Evolutionary conservation across 2,113 vertebrate genomes (phyloP), one percentile per base, ranked within the genome.

Genomic region (Aegotheles bennettii): DNA sequence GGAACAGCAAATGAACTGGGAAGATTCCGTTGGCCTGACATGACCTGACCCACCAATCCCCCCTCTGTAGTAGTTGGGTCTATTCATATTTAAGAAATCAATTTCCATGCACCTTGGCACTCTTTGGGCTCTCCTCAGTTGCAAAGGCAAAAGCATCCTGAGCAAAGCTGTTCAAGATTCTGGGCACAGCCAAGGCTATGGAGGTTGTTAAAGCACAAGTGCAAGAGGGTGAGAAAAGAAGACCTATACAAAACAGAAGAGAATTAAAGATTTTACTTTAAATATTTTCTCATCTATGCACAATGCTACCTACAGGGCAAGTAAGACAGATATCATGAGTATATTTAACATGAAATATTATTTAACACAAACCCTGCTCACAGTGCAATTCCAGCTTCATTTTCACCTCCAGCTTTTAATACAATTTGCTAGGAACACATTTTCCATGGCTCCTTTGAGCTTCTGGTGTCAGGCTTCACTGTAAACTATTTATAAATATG

Each of bases 121-220:
- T 35, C 75, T 93, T 91, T 77, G 54, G 53, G 59, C 50, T 25
- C 25, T 88, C 59, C 56, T 83, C 24, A 11, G 51, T 40, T 77
- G 61, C 33, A 86, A 87, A 92, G 67, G 43, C 6, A 7, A 82
- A 88, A 74, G 60, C 63, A 81, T 64, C 68, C 36, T 48, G 47
- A 78, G 68, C 2, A 1, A 89, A 92, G 47, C 50, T 87, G 61
- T 51, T 95, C 84, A 88, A 78, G 60, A 95, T 95, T 95, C 90
- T 70, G 79, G 45, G 71, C 87, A 93, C 67, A 85, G 82, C 14
- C 63, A 64, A 71, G 53, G 47, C 53, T 64, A 76, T 4, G 7
- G 48, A 84, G 69, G 29, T 53, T 87, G 71, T 64, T 77, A 80
- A 91, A 86, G 47, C 54, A 63, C 1, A 3, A 91, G 24, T 0